Evolutionary conservation across 2,888 invertebrate genomes (phyloP).

Genomic region (Archips crataeganus): DNA sequence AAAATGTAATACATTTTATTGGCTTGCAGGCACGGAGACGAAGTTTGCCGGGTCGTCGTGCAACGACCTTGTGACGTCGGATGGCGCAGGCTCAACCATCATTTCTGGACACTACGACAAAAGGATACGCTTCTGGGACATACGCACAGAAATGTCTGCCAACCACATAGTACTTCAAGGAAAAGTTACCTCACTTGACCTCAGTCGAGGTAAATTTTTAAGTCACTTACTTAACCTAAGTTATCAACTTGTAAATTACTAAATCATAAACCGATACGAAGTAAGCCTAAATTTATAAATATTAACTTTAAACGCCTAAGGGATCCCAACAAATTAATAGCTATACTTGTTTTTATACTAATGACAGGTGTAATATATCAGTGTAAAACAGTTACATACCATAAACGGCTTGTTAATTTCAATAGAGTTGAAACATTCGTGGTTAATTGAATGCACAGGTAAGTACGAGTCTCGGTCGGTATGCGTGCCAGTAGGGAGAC

Average conservation of each 20-base stretch:
- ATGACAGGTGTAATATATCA: conserved; percentile 55
- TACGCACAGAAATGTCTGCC: conserved; percentile 93
- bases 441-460: conserved; percentile 74
- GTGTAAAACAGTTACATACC: conserved; percentile 47
- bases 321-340: conserved; percentile 47
- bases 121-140: conserved; percentile 98
- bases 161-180: conserved; percentile 96
- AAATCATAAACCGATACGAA: conserved; percentile 21
- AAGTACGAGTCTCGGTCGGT: conserved; percentile 72
- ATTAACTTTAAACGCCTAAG: conserved; percentile 43
- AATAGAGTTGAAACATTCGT: conserved; percentile 62
- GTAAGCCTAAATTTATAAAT: conserved; percentile 14
- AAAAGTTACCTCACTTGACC: conserved; percentile 97
- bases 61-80: conserved; percentile 97
- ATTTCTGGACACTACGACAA: conserved; percentile 99
- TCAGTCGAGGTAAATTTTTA: conserved; percentile 91
- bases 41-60: conserved; percentile 98
- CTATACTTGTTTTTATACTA: conserved; percentile 50
- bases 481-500: conserved; percentile 76
- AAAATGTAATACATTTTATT: not conserved
- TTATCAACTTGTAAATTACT: conserved; percentile 15
- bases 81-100: conserved; percentile 94
- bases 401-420: conserved; percentile 64
- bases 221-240: not conserved
- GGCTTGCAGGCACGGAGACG: conserved; percentile 91